Base-by-base conservation (phyloP, 2,888 invertebrate species). In the Scaptomyza polygonia region DNA sequence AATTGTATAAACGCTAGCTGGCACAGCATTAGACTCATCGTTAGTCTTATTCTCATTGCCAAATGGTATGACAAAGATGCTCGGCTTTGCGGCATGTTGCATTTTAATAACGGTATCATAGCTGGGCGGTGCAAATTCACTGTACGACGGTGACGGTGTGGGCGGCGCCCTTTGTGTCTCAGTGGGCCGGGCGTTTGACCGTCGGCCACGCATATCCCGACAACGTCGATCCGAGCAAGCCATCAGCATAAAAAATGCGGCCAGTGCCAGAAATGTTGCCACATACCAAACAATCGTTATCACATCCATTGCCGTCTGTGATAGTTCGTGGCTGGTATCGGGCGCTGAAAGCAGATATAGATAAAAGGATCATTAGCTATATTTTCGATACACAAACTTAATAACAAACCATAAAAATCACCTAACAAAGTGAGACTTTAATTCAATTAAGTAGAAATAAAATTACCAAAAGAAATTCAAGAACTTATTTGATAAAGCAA, bases 271-370 rank as follows among this genome's bases (percentile, higher is more conserved):
- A 69, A 91, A 91, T 34, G 91, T 91, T 40, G 91, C 90, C 69
- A 91, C 88, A 75, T 91, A 91, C 91, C 91, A 91, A 25, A 92
- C 85, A 18, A 91, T 88, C 45, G 91, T 92, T 32, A 91, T 90
- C 11, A 91, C 88, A 69, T 91, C 92, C 91, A 91, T 91, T 62
- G 90, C 90, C 32, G 90, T 88, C 76, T 91, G 89, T 9, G 91
- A 90, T 16, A 91, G 72, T 36, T 91, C 90, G 77, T 81, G 80
- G 40, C 72, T 55, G n/a, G 76, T 58, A 12, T 84, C 85, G 34
- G 74, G 69, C 43, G 85, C 87, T 82, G 48, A 0, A 76, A 66
- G 34, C 29, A 21, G 32, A 63, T 9, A 11, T 14, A 36, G 18
- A 25, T 3, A 21, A 39, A 14, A 3, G 1, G 3, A 12, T 12